Evolutionary conservation across 2,888 invertebrate species (phyloP), one percentile per base, ranked within the genome.

Genomic region (Lasioglossum vierecki): DNA sequence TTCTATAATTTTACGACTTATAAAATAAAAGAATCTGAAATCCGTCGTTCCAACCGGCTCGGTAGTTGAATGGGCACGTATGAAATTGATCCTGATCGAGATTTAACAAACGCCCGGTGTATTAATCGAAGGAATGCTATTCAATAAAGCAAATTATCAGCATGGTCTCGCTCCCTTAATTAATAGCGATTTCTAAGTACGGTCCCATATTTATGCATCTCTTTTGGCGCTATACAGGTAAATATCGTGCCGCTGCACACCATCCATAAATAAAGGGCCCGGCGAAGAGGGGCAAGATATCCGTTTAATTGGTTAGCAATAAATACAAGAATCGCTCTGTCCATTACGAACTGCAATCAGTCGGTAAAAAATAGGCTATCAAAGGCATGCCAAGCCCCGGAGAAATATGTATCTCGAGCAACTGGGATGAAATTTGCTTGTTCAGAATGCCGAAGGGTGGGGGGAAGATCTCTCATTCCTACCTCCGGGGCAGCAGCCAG

Each of bases 231-330:
- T 39, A 41, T 39, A 35, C 68, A 11, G 22, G 68, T 39, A 39
- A 68, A 68, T 60, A 73, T 22, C 44, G 13, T 15, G 39, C 66
- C 75, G 18, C 9, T 15, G 15, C 35, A 30, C 39, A 15, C 15
- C 44, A 11, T 39, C 57, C 72, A 41, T 83, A 83, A 83, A 83
- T 83, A 83, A 83, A 73, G 26, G 76, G 82, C n/a, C 30, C n/a
- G n/a, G 49, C 70, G 18, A 41, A 15, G 46, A 57, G 57, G 18
- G n/a, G 46, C 49, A 18, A 22, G 57, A 66, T 30, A 68, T 76
- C 18, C 68, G 41, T 57, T 74, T 83, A 83, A 83, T 83, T 82
- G 73, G 39, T 60, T n/a, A 4, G 76, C 18, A 82, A 70, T 82
- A 82, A 77, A 77, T 72, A 76, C 39, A 53, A 26, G n/a, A 63